Base-by-base conservation (phyloP, 2,797 vertebrate species). In the Acanthornis magna region DNA sequence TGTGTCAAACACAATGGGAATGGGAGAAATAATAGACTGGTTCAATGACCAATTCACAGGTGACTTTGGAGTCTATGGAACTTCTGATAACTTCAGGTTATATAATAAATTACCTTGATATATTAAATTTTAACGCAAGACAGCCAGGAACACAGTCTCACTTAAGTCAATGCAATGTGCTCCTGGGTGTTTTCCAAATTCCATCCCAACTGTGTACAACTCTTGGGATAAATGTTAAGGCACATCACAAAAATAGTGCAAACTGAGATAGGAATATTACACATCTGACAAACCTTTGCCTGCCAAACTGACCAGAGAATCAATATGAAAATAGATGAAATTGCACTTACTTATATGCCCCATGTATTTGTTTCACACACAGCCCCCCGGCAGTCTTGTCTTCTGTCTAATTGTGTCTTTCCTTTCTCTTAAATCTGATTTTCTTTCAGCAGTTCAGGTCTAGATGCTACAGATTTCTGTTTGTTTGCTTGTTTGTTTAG, bases 401-500 rank as follows among this genome's bases (percentile, higher is more conserved):
- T 80, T 75, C 51, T 66, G 32, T 71, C 29, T 77, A 65, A 34
- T 87, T 93, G 12, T 70, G 16, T 54, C 43, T 83, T 91, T 89
- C 19, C 7, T 81, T 77, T 81, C 36, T 73, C 38, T 80, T 68
- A 55, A 83, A 78, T 71, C 68, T 84, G 55, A 60, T 50, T 78
- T 38, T 65, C 38, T 92, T 75, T 92, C 47, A 93, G 42, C 16
- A n/a, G 18, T 80, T 88, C 68, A 80, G 81, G 61, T 94, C 47
- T 79, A 71, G 25, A 75, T 85, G 30, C 23, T 94, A 65, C 72
- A 53, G 53, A 75, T 74, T 93, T 88, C 85, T 42, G 11, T 73
- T 91, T 90, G 60, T 50, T 96, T 87, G 29, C 73, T 89, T 96
- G 78, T 91, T 91, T 95, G 68, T 93, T 92, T 92, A 91, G 78